Evolutionary conservation across 2,888 invertebrate genomes (phyloP), one percentile per base, ranked within the genome.

Genomic region (Buathra laborator): DNA sequence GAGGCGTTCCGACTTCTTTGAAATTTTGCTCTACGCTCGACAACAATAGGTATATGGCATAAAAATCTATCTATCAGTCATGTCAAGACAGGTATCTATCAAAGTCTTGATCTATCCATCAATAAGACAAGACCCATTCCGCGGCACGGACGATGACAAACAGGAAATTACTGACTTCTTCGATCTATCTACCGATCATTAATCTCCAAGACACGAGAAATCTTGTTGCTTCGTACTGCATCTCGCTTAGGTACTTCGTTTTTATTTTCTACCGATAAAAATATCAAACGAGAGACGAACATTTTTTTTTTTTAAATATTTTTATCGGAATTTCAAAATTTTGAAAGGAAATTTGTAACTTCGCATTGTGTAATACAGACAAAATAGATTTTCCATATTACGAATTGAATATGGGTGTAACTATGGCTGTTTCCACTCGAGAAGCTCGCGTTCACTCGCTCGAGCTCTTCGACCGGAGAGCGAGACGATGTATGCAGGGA

Each of bases 81-180:
- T 72, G 62, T 70, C 62, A 51, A 16, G 78, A 44, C 72, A 32
- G 24, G 59, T 78, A 82, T 85, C 81, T 71, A 85, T 85, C 85
- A 82, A 82, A 48, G 85, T 85, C 85, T 71, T 43, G 64, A 71
- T 78, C 84, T 43, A 78, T 64, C 74, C 29, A 70, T 81, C 85
- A 70, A 82, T 75, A 64, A 67, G 44, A 48, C 71, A 37, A 68
- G 46, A 7, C 14, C 24, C 44, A n/a, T 59, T 44, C 29, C 53
- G 14, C 44, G 29, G 51, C n/a, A 2, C 16, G 1, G 59, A 43
- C 53, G 74, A 66, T 68, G 64, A 84, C 81, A 70, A 64, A 62
- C 37, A 77, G 78, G 68, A 74, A 84, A 84, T 84, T 81, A 77
- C 16, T 29, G 53, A 81, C 81, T 81, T 84, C 77, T 74, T 84